Evolutionary conservation across 2,797 vertebrate genomes (phyloP), one percentile per base, ranked within the genome.

Genomic region (Pteropus rufus): DNA sequence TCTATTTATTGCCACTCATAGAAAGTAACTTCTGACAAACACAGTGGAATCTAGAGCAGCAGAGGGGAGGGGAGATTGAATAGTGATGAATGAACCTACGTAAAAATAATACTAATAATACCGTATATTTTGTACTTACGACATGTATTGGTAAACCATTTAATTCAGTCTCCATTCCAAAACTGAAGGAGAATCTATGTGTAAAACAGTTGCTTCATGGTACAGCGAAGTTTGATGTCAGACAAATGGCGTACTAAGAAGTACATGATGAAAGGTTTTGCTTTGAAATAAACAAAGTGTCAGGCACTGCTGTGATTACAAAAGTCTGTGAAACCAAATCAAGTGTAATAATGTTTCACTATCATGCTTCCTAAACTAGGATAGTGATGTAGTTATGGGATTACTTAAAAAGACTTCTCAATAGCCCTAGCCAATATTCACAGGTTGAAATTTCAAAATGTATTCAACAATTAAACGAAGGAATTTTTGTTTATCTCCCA

Each of bases 221-320:
- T 56, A 29, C 29, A 80, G 24, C 11, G 16, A 94, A 62, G 65
- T 34, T 62, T 92, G 58, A 67, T 60, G 80, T 80, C 86, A 89
- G 58, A 60, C 41, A 75, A 82, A 54, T n/a, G 26, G 62, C 67
- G 65, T 75, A 69, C 44, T 29, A 72, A 69, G 80, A 62, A 85
- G 31, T 36, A 85, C n/a, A 39, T 39, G 52, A 75, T 81, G 16
- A 69, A 96, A 89, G 36, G 14, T 34, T 92, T 75, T 69, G 58
- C 58, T 92, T 75, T 75, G 67, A 89, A 84, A 31, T 69, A 85
- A 96, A 69, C 21, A 92, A 92, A 72, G 88, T 39, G 26, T 67
- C 41, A 85, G 67, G 18, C 41, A 10, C 73, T 46, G 31, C 67
- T 72, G 15, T 54, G 67, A 79, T 84, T 67, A 34, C 26, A 60